Conservation (phyloP, 2,888 invertebrate species). For the Torymus texanus region DNA sequence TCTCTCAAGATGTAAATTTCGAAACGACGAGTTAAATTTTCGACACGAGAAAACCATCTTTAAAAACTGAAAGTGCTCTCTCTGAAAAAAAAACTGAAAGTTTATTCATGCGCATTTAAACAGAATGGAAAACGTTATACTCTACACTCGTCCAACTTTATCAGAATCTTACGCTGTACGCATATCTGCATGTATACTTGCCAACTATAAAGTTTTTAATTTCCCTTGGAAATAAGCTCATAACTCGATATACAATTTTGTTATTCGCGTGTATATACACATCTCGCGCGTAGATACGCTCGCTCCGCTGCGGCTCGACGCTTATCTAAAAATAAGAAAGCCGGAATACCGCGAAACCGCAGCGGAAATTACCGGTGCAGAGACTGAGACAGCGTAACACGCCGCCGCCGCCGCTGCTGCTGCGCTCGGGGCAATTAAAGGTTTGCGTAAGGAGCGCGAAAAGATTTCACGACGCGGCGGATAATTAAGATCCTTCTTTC, state of each 20-base stretch:
- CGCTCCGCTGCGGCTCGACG: background rate
- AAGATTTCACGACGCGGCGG: conserved; percentile 22
- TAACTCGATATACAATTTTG: conserved; percentile 9
- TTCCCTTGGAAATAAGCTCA: background rate
- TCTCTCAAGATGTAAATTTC: too few species aligned
- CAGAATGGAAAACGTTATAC: too few species aligned
- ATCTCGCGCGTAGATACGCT: background rate
- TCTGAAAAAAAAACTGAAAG: too few species aligned
- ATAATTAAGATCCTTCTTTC: conserved; percentile 33
- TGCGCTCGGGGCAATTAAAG: conserved; percentile 11
- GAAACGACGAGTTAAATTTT: too few species aligned
- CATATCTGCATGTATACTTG: too few species aligned
- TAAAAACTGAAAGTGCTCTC: too few species aligned
- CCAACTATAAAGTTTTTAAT: too few species aligned
- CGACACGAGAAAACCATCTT: too few species aligned
- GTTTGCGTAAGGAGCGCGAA: conserved; percentile 28
- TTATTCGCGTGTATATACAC: background rate
- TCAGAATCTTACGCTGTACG: too few species aligned
- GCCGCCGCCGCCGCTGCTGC: background rate
- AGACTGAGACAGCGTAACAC: background rate
- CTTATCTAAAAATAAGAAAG: background rate
- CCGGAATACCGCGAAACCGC: conserved; percentile 16
- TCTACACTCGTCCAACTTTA: too few species aligned
- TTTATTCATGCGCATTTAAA: too few species aligned
- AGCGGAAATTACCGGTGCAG: conserved; percentile 4